phyloP scores from a whole-genome alignment of 2,888 invertebrate genomes.

The Sinelater perroti region DNA sequence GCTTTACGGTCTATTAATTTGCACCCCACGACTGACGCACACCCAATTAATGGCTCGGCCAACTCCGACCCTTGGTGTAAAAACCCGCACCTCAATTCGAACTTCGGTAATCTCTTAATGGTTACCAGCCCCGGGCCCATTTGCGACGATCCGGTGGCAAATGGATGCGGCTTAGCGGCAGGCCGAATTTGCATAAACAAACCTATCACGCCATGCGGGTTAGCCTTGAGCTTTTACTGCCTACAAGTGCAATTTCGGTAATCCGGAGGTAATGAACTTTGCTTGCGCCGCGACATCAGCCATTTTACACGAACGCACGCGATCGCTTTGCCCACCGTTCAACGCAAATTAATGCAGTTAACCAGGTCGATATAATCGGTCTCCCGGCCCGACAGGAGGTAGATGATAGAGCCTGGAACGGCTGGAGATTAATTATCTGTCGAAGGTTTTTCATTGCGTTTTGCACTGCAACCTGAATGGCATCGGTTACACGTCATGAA shows the following conservation, averaged over 20 bases:
- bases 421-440: constrained; percentile 12
- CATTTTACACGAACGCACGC: constrained; percentile 30
- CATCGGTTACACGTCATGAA: no score
- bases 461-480: no score
- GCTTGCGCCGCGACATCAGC: constrained; percentile 15
- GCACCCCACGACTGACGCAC: constrained; percentile 11
- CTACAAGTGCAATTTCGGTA: constrained; percentile 26
- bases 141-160: constrained; percentile 13
- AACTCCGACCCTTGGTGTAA: not conserved
- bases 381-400: not conserved
- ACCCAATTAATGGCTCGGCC: not conserved
- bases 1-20: constrained; percentile 1
- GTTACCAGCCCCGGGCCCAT: not conserved
- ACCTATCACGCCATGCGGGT: constrained; percentile 23
- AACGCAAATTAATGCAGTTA: constrained; percentile 14
- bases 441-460: constrained; percentile 13
- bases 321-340: constrained; percentile 11
- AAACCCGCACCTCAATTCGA: not conserved
- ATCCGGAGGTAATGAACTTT: constrained; percentile 21
- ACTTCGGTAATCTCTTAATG: constrained; percentile 9
- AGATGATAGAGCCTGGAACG: constrained; percentile 1
- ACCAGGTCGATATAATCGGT: not conserved
- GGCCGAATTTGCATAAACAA: constrained; percentile 20
- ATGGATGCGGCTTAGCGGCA: constrained; percentile 13
- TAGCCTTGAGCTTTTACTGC: constrained; percentile 16